Evolutionary conservation across 2,113 vertebrate genomes (phyloP).

Genomic region (Ariopsis seemanni): DNA sequence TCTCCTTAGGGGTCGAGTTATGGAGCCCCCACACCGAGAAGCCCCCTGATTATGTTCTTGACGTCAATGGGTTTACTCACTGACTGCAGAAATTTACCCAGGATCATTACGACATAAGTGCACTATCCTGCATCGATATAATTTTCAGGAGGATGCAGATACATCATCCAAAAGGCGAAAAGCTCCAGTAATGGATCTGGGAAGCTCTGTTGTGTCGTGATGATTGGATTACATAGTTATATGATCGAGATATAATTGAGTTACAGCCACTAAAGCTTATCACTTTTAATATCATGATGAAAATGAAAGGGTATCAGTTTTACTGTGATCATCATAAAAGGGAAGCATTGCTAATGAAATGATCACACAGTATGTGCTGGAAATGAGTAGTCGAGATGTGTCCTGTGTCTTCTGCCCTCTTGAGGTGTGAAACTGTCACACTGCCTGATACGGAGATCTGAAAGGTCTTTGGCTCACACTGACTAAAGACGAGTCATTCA

Average conservation of each 20-base stretch:
- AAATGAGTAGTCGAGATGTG: neutral
- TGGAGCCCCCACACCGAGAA: neutral
- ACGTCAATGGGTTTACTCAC: slow-evolving; percentile 49
- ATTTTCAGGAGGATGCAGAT: neutral
- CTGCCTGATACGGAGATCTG: slow-evolving; percentile 1
- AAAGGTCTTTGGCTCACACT: slow-evolving; percentile 28
- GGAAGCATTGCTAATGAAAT: neutral
- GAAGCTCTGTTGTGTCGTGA: neutral
- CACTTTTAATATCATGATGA: neutral
- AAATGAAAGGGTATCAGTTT: neutral
- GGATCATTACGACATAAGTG: neutral
- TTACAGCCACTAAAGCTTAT: neutral
- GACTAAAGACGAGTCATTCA: slow-evolving; percentile 16
- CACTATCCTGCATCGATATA: neutral
- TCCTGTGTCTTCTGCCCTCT: slow-evolving; percentile 24
- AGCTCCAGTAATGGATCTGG: neutral
- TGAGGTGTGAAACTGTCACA: slow-evolving; percentile 45
- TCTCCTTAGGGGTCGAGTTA: slow-evolving; percentile 15
- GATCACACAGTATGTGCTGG: neutral
- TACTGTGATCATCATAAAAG: neutral
- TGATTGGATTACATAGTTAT: neutral
- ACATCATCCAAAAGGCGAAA: neutral
- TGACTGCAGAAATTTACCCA: slow-evolving; percentile 9
- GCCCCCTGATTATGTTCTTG: slow-evolving; percentile 11
- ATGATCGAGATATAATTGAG: neutral